phyloP scores from a whole-genome alignment of 2,113 vertebrate species.

The Neodon shergylaensis region DNA sequence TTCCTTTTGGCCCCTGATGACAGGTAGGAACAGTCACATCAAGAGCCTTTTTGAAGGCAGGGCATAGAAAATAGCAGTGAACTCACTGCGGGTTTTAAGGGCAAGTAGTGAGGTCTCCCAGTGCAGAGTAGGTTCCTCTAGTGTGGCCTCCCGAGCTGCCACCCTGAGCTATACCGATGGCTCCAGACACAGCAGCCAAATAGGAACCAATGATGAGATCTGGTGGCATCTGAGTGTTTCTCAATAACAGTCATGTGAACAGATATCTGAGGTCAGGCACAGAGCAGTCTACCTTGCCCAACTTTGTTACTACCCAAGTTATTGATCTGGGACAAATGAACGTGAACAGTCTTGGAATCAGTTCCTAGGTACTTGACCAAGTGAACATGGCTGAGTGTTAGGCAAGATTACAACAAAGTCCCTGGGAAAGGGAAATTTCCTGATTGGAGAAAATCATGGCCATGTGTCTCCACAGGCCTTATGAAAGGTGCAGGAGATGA shows the following conservation, averaged over 20 bases:
- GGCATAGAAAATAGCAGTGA: accelerated
- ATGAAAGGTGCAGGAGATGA: too few species aligned
- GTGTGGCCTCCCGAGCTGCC: neutral
- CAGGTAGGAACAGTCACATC: neutral
- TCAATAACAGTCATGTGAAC: too few species aligned
- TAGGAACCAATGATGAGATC: neutral
- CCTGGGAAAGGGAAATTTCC: too few species aligned
- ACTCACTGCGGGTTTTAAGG: accelerated
- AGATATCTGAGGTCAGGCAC: neutral
- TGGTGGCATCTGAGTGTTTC: neutral
- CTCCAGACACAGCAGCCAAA: neutral
- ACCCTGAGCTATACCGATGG: accelerated
- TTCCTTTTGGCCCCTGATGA: accelerated
- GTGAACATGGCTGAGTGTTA: too few species aligned
- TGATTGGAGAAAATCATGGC: too few species aligned
- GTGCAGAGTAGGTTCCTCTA: neutral
- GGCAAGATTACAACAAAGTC: too few species aligned
- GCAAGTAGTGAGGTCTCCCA: too few species aligned
- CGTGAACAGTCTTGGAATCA: accelerated
- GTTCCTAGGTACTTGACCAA: accelerated
- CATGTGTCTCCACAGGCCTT: too few species aligned
- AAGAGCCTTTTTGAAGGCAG: neutral
- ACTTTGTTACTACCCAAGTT: too few species aligned
- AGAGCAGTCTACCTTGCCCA: too few species aligned
- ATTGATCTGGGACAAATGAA: accelerated